Conservation (phyloP, 2,113 vertebrate species). For the Microcebus tavaratra region DNA sequence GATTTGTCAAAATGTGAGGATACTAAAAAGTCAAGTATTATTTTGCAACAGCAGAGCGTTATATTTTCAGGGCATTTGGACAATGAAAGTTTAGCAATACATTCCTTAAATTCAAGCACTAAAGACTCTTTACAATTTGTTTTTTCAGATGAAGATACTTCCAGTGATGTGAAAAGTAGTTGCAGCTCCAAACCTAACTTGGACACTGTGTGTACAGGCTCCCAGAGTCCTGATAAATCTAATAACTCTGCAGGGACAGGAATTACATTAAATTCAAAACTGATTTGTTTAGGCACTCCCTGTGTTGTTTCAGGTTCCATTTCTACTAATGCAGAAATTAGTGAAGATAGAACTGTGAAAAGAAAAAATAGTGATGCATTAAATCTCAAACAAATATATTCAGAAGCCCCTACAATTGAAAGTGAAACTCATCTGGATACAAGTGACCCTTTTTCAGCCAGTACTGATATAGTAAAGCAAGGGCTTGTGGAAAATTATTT, state of each 20-base stretch:
- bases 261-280: slow-evolving; percentile 72
- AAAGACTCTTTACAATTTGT: slow-evolving; percentile 77
- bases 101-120: slow-evolving; percentile 81
- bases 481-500: slow-evolving; percentile 99
- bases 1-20: slow-evolving; percentile 82
- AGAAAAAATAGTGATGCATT: slow-evolving; percentile 56
- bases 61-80: slow-evolving; percentile 86
- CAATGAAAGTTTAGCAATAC: slow-evolving; percentile 69
- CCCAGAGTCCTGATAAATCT: slow-evolving; percentile 70
- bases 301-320: slow-evolving; percentile 81
- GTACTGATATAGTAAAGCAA: slow-evolving; percentile 94
- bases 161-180: slow-evolving; percentile 76
- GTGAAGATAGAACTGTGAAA: slow-evolving; percentile 68
- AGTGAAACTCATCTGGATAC: slow-evolving; percentile 83
- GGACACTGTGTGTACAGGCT: slow-evolving; percentile 69
- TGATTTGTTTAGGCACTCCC: slow-evolving; percentile 72
- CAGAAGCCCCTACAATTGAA: slow-evolving; percentile 69
- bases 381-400: slow-evolving; percentile 64
- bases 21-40: slow-evolving; percentile 85
- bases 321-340: slow-evolving; percentile 63
- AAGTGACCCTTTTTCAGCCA: slow-evolving; percentile 86
- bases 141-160: slow-evolving; percentile 78
- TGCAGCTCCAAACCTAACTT: slow-evolving; percentile 65
- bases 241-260: slow-evolving; percentile 56
- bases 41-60: slow-evolving; percentile 89